These are phyloP conservation scores for Rhineura floridana DNA, from an alignment of 2,113 vertebrate genomes.

Conservation along the genomic window DNA sequence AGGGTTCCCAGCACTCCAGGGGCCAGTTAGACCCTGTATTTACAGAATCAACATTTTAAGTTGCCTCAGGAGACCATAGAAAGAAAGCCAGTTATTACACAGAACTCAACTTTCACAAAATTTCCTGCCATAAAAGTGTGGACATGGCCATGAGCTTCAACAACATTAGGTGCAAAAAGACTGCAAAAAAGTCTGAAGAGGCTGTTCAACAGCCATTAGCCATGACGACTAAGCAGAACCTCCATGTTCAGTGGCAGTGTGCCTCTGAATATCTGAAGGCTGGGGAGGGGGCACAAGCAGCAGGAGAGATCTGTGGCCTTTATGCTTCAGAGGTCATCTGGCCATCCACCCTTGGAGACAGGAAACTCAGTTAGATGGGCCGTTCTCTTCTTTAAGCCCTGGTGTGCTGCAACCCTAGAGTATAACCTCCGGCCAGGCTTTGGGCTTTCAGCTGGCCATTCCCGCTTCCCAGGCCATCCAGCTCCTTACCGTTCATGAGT, in stretches of 20 bases:
- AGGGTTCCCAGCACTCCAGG: too few species aligned
- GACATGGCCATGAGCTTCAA: neutral
- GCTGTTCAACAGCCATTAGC: neutral
- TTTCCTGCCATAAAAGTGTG: neutral
- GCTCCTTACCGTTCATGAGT: slow-evolving; percentile 75
- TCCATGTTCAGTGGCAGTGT: neutral
- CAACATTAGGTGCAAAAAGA: too few species aligned
- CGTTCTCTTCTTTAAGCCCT: neutral
- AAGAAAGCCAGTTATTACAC: neutral
- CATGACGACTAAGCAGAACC: neutral
- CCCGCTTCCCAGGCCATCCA: too few species aligned
- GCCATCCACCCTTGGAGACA: neutral
- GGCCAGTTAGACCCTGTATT: too few species aligned
- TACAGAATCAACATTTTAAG: too few species aligned
- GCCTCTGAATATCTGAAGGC: too few species aligned
- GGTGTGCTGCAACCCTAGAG: neutral
- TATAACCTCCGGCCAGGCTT: too few species aligned
- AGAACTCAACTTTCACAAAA: too few species aligned
- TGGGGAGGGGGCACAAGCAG: too few species aligned
- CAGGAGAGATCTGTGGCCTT: neutral
- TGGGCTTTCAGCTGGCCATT: neutral
- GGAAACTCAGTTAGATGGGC: neutral
- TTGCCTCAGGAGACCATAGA: too few species aligned
- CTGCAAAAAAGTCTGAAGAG: too few species aligned
- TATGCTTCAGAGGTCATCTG: neutral